A percentile compares a stretch with the other conserved stretches of the same genome.
phyloP scores from a whole-genome alignment of 2,888 invertebrate species.

The Ditylenchus weischeri region DNA sequence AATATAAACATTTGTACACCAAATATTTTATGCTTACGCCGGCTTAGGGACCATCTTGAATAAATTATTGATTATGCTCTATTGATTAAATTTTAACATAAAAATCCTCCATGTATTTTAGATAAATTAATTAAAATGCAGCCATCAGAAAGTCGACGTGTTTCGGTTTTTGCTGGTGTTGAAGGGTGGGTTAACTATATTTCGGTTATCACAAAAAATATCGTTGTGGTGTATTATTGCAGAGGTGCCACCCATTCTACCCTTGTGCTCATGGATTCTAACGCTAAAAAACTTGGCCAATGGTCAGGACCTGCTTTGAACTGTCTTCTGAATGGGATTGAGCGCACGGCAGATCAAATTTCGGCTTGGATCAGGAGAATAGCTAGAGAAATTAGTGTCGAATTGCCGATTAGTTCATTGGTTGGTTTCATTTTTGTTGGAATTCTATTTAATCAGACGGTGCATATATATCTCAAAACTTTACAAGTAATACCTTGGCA shows the following conservation, averaged over 20 bases:
- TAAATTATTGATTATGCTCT: too few species aligned
- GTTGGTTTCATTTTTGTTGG: constrained; percentile 20
- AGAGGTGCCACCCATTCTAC: constrained; percentile 52
- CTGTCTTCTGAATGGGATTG: constrained; percentile 43
- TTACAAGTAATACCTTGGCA: too few species aligned
- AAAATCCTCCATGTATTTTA: too few species aligned
- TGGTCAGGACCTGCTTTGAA: constrained; percentile 36
- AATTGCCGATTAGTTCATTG: constrained; percentile 35
- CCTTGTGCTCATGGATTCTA: constrained; percentile 40
- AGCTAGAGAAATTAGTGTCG: constrained; percentile 26
- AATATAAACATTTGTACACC: too few species aligned
- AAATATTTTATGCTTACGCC: too few species aligned
- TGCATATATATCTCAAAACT: too few species aligned
- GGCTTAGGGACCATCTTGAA: too few species aligned
- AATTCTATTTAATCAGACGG: neutral
- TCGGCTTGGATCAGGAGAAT: constrained; percentile 30
- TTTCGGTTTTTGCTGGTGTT: constrained; percentile 42
- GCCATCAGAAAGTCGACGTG: constrained; percentile 10
- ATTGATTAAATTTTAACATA: too few species aligned
- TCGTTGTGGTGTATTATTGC: constrained; percentile 8
- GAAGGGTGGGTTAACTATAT: constrained; percentile 39
- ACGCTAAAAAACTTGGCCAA: constrained; percentile 22
- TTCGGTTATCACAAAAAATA: too few species aligned
- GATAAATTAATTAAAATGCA: constrained; percentile 13
- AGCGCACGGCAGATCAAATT: constrained; percentile 34